These are phyloP conservation scores for Lochmaea crataegi DNA, from an alignment of 2,888 invertebrate species.

Conservation along the genomic window DNA sequence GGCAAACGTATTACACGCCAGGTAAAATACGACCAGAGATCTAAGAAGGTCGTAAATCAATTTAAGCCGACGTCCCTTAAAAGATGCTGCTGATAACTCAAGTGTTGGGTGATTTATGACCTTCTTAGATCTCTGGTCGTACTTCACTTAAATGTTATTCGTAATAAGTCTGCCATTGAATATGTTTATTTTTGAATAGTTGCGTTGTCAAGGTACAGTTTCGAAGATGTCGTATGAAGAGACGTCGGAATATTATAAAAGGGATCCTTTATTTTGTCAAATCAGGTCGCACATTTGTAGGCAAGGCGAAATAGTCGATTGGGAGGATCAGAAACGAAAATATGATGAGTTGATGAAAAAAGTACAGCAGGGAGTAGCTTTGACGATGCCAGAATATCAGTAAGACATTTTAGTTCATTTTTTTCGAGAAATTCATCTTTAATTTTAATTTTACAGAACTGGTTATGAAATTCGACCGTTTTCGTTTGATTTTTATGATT, in stretches of 20 bases:
- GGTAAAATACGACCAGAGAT: too few relatives aligned
- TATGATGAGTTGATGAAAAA: slow-evolving; percentile 64
- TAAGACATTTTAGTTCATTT: slow-evolving; percentile 55
- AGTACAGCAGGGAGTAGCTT: slow-evolving; percentile 50
- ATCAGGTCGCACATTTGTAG: slow-evolving; percentile 65
- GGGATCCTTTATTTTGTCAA: slow-evolving; percentile 63
- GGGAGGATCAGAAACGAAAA: slow-evolving; percentile 64
- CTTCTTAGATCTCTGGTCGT: too few relatives aligned
- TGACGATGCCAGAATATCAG: slow-evolving; percentile 65
- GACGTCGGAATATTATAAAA: slow-evolving; percentile 62
- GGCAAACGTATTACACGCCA: slow-evolving; percentile 52
- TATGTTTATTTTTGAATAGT: slow-evolving; percentile 53
- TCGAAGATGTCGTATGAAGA: slow-evolving; percentile 57
- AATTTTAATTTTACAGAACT: slow-evolving; percentile 12
- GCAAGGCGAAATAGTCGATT: slow-evolving; percentile 64
- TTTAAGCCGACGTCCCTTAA: too few relatives aligned
- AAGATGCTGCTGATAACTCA: too few relatives aligned
- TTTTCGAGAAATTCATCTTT: not conserved
- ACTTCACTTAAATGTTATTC: slow-evolving; percentile 1
- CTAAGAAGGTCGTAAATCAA: too few relatives aligned
- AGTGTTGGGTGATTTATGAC: too few relatives aligned
- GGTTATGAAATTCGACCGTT: slow-evolving; percentile 22
- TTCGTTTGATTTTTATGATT: slow-evolving; percentile 25
- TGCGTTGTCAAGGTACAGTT: slow-evolving; percentile 65
- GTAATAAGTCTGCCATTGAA: not conserved